Base-by-base conservation (phyloP, 2,888 invertebrate genomes). In the Aethes cnicana region DNA sequence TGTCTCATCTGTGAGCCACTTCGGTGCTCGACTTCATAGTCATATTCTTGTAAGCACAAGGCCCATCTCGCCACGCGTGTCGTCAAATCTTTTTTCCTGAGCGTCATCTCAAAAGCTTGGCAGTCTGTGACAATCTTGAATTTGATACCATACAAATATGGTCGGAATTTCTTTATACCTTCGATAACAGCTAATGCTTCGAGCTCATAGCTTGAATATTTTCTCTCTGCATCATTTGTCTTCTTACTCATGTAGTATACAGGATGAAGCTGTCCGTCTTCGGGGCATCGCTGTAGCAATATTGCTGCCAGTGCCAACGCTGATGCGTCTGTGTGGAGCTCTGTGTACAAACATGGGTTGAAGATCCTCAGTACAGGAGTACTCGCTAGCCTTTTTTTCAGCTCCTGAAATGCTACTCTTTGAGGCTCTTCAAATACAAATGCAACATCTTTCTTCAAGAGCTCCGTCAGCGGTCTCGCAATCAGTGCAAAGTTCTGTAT, bases 11-110 rank as follows among this genome's bases (percentile, higher is more conserved):
- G n/a, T n/a, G n/a, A n/a, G n/a, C n/a, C n/a, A n/a, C n/a, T 0
- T 23, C 59, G 14, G 9, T 62, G 57, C 9, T 54, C 57, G 6
- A 54, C 3, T 23, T 11, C 18, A 43, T 36, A 58, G 5, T 61
- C 56, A 56, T 33, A 62, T 4, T 63, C 56, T 6, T 59, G 21
- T 1, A 61, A 23, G 5, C 56, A 16, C 11, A 62, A 12, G 1
- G 42, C 50, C 62, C 62, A 64, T 18, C 59, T 23, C 6, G 42
- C 42, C 7, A 30, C 42, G 11, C 28, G 28, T 28, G 28, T 28
- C 6, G n/a, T n/a, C n/a, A n/a, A n/a, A n/a, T n/a, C n/a, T n/a
- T n/a, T n/a, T n/a, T n/a, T n/a, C n/a, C n/a, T 26, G n/a, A 9
- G 26, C 26, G 8, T 3, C 42, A 42, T 8, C 30, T 25, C 2